Evolutionary conservation across 2,797 vertebrate species (phyloP).

Genomic region (Knipowitschia caucasica): DNA sequence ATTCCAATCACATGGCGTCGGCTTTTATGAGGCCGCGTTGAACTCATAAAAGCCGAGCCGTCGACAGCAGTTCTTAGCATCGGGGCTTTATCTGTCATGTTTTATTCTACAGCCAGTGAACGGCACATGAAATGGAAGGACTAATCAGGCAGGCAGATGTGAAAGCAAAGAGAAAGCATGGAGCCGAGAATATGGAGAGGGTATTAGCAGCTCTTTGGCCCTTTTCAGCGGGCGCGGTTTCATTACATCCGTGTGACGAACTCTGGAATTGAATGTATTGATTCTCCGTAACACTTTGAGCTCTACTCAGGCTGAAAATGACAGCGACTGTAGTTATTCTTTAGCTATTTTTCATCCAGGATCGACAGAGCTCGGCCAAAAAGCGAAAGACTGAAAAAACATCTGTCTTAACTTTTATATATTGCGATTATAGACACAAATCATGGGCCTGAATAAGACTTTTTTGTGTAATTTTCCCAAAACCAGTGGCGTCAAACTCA

Average conservation of each 20-base stretch:
- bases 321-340: no score
- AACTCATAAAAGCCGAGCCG: slow-evolving; percentile 14
- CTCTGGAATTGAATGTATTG: no score
- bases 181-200: not conserved
- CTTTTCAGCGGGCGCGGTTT: not conserved
- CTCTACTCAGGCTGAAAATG: no score
- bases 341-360: no score
- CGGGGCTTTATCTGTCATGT: slow-evolving; percentile 37
- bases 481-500: no score
- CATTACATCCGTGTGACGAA: not conserved
- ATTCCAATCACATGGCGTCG: not conserved
- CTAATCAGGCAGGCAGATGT: slow-evolving; percentile 31
- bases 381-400: no score
- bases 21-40: not conserved
- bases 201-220: not conserved
- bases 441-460: no score
- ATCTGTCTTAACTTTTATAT: no score
- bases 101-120: slow-evolving; percentile 56
- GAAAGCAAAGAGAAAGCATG: not conserved
- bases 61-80: slow-evolving; percentile 18
- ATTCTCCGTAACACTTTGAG: no score
- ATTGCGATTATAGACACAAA: no score
- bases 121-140: slow-evolving; percentile 37
- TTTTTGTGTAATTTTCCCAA: no score
- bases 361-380: no score